phyloP scores from a whole-genome alignment of 2,797 vertebrate genomes.

The Myotis daubentonii region DNA sequence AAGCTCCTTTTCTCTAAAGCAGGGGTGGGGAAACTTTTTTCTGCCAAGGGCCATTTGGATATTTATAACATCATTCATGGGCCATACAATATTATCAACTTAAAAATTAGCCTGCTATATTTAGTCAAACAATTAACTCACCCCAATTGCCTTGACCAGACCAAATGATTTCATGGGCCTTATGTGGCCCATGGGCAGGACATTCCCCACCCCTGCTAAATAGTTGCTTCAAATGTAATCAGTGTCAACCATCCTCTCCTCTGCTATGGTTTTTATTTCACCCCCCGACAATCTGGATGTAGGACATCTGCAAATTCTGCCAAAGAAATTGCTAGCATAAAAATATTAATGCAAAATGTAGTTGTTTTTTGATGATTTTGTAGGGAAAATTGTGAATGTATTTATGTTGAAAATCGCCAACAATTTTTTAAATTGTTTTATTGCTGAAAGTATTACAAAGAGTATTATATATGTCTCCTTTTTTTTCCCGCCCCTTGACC shows the following conservation, averaged over 20 bases:
- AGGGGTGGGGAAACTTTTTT: no score
- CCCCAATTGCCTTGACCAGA: no score
- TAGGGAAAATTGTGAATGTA: neutral
- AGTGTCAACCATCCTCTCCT: neutral
- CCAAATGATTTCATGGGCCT: no score
- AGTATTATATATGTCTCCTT: no score
- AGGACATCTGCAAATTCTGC: neutral
- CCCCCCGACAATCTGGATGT: neutral
- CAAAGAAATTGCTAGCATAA: constrained; percentile 19
- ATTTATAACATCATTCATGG: no score
- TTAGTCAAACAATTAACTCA: no score
- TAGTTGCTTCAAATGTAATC: neutral
- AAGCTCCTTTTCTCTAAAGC: neutral
- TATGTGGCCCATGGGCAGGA: no score
- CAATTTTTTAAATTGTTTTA: neutral
- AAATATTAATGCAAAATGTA: neutral
- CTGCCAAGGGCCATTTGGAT: no score
- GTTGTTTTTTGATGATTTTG: neutral
- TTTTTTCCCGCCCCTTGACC: no score
- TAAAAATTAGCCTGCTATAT: no score
- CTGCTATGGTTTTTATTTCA: constrained; percentile 19
- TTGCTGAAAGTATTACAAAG: no score
- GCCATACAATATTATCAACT: no score
- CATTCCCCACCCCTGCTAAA: neutral
- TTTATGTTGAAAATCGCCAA: neutral